Evolutionary conservation across 2,888 invertebrate genomes (phyloP), one percentile per base, ranked within the genome.

Genomic region (Aspidiotus rigidus): DNA sequence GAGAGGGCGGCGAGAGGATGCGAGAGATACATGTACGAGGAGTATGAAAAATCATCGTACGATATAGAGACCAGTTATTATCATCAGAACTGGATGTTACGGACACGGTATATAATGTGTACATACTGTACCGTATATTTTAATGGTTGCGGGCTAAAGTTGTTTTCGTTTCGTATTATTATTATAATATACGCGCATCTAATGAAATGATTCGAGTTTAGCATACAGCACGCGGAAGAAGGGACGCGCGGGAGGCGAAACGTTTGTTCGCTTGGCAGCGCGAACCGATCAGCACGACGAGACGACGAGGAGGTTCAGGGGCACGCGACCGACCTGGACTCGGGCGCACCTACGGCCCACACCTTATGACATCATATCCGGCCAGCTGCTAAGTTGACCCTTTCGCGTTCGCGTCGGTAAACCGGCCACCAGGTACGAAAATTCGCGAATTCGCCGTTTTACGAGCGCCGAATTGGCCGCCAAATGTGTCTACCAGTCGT

Each of bases 361-460:
- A 69, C 69, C 66, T 69, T 61, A 69, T 69, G 69, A 69, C 69
- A 62, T 69, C 69, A 69, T 62, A 69, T 69, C 69, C 69, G 69
- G 69, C 69, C 69, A 69, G 62, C 69, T 69, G 69, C 62, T 69
- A 62, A 54, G 16, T 62, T 62, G 69, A 62, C 61, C 69, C 69
- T 49, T 54, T 39, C 69, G 39, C 55, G 53, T 63, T n/a, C 15
- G 7, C 62, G 62, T 62, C 40, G 42, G 69, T 17, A n/a, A 62
- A 69, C 41, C 62, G 28, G 42, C 69, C 69, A 69, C 62, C 62
- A 69, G 69, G 69, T 69, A 69, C 62, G 62, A 69, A 69, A 56
- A 41, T 69, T 41, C 16, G 62, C 61, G 16, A 69, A 54, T 69
- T 61, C 15, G 44, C 53, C 17, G n/a, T 40, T 54, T 16, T 13